Conservation (phyloP, 2,797 vertebrate species). For the Pseudochirops cupreus region DNA sequence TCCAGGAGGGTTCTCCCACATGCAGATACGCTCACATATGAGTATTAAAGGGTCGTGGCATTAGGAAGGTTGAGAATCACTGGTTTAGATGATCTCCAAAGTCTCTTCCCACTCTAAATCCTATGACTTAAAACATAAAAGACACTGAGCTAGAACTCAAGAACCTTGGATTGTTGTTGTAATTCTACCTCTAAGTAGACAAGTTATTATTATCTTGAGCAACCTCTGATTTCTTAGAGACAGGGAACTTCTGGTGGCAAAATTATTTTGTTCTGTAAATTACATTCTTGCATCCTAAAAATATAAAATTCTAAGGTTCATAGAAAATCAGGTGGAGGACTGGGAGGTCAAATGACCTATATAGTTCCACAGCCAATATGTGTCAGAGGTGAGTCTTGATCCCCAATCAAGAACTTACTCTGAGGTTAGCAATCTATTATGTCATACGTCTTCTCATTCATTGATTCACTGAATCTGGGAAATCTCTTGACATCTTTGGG, state of each 20-base stretch:
- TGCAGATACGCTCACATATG: no score
- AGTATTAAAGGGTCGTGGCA: no score
- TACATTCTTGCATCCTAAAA: not conserved
- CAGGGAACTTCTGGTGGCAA: not conserved
- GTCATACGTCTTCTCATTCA: not conserved
- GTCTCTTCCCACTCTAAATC: no score
- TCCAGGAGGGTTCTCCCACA: no score
- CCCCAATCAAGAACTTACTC: not conserved
- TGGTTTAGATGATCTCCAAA: not conserved
- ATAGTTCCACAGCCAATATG: not conserved
- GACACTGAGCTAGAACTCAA: not conserved
- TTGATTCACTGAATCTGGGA: not conserved
- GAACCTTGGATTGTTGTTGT: not conserved
- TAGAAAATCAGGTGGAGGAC: not conserved
- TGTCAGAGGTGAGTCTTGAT: not conserved
- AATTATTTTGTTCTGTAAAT: not conserved
- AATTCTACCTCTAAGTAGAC: not conserved
- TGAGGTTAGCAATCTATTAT: not conserved
- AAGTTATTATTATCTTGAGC: not conserved
- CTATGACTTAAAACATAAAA: no score
- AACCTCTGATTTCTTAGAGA: not conserved
- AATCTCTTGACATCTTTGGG: not conserved
- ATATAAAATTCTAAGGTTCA: not conserved
- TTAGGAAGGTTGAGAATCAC: no score
- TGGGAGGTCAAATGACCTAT: not conserved